These are phyloP conservation scores for Pachyuromys duprasi DNA, from an alignment of 2,797 vertebrate genomes.

Conservation along the genomic window DNA sequence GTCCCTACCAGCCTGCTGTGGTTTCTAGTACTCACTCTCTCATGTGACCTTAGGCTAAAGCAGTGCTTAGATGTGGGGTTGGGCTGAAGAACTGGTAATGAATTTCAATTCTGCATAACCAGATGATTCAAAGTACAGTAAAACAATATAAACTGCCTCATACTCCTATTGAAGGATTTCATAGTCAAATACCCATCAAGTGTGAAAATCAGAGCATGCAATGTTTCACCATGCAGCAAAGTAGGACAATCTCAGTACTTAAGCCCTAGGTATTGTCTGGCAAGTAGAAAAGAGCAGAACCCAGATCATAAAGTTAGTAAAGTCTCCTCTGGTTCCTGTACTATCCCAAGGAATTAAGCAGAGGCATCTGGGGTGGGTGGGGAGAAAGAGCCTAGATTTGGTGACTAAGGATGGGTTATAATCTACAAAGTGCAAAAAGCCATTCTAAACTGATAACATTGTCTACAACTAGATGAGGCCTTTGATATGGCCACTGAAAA, in stretches of 20 bases:
- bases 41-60: not conserved
- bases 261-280: fast-evolving
- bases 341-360: not conserved
- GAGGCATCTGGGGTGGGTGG: no score
- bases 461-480: not conserved
- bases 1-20: fast-evolving
- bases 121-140: not conserved
- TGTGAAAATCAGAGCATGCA: not conserved
- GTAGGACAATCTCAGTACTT: not conserved
- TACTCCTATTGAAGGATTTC: fast-evolving
- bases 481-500: not conserved
- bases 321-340: not conserved
- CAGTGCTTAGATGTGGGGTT: not conserved
- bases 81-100: not conserved
- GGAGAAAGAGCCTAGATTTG: fast-evolving
- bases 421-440: not conserved
- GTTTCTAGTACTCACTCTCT: not conserved
- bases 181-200: no score
- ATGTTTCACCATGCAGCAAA: not conserved
- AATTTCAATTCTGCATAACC: not conserved
- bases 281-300: not conserved
- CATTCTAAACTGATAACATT: not conserved
- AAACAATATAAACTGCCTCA: fast-evolving
- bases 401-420: not conserved
- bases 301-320: not conserved